Evolutionary conservation across 2,113 vertebrate genomes (phyloP).

Genomic region (Pao palembangensis): DNA sequence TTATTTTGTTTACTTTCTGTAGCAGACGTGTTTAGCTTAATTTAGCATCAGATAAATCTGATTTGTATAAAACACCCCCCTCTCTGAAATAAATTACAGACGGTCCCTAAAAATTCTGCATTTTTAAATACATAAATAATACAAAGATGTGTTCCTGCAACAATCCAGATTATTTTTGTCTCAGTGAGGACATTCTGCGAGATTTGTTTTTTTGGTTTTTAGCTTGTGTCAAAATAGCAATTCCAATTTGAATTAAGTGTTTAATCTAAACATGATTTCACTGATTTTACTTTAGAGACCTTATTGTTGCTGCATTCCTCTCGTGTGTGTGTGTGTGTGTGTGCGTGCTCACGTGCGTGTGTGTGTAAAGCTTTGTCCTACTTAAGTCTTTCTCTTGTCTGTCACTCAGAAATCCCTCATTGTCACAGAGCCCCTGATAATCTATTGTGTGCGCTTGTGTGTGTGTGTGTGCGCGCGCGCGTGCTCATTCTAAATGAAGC

Average conservation of each 20-base stretch:
- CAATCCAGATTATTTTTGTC: too few relatives aligned
- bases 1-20: not conserved
- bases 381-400: slow-evolving; percentile 56
- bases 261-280: slow-evolving; percentile 18
- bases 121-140: too few relatives aligned
- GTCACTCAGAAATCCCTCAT: slow-evolving; percentile 61
- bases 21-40: not conserved
- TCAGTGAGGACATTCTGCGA: too few relatives aligned
- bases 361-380: slow-evolving; percentile 36
- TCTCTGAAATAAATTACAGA: not conserved
- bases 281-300: slow-evolving; percentile 16
- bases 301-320: slow-evolving; percentile 44
- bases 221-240: not conserved
- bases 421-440: slow-evolving; percentile 43
- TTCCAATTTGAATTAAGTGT: slow-evolving; percentile 1
- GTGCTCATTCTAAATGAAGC: slow-evolving; percentile 35
- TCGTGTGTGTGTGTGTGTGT: not conserved
- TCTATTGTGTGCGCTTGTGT: slow-evolving; percentile 27
- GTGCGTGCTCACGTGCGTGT: not conserved
- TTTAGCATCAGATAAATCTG: too few relatives aligned
- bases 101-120: not conserved
- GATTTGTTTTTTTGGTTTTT: too few relatives aligned
- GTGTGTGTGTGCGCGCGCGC: slow-evolving; percentile 19
- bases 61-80: too few relatives aligned
- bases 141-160: not conserved